Conservation (phyloP, 2,797 vertebrate genomes). For the Etheostoma nigrum region DNA sequence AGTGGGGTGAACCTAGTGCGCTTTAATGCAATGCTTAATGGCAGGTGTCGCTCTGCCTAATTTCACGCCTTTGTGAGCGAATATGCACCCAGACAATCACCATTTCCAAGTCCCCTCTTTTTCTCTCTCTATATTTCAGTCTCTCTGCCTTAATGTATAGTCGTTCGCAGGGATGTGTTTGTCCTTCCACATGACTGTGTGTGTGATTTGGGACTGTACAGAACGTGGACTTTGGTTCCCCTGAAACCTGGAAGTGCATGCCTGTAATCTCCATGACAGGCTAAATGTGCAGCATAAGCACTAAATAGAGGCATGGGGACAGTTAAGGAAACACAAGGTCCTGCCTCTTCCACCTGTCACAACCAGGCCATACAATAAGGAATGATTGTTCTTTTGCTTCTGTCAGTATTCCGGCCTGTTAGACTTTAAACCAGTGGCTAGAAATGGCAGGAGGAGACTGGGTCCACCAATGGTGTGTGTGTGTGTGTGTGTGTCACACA, state of each 20-base stretch:
- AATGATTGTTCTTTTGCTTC: conserved; percentile 47
- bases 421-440: conserved; percentile 38
- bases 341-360: conserved; percentile 73
- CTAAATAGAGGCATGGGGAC: conserved; percentile 53
- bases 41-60: conserved; percentile 83
- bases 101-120: conserved; percentile 59
- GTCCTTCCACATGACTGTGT: conserved; percentile 50
- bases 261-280: conserved; percentile 38
- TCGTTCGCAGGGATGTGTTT: conserved; percentile 41
- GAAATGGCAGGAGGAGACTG: conserved; percentile 10
- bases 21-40: conserved; percentile 79
- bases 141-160: conserved; percentile 51
- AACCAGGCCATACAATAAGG: conserved; percentile 42
- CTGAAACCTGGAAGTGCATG: conserved; percentile 45
- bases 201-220: conserved; percentile 47
- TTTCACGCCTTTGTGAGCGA: conserved; percentile 83
- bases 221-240: conserved; percentile 42
- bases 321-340: conserved; percentile 51
- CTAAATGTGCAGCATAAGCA: conserved; percentile 67
- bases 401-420: conserved; percentile 48
- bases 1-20: conserved; percentile 46
- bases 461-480: conserved; percentile 20
- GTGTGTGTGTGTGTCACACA: conserved; percentile 41
- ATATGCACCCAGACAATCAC: conserved; percentile 72
- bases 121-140: conserved; percentile 28